Percentiles rank a stretch among this genome's conserved stretches.
These are phyloP conservation scores for Sceliomorpha sp. DNA, from an alignment of 2,888 invertebrate genomes.

Conservation along the genomic window DNA sequence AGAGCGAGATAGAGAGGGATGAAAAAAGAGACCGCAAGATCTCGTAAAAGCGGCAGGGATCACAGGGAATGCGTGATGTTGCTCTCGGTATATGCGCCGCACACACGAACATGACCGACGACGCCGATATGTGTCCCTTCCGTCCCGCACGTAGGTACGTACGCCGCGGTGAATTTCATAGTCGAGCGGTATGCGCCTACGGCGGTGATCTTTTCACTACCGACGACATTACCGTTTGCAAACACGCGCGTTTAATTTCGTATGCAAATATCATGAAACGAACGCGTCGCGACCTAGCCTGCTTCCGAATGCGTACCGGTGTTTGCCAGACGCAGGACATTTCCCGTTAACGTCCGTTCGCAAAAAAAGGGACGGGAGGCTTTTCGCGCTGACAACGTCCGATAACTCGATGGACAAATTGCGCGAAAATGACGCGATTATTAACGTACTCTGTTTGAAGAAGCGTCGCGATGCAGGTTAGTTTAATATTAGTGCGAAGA, in stretches of 20 bases:
- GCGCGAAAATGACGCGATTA: constrained; percentile 16
- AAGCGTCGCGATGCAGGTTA: background rate
- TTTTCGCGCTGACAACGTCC: constrained; percentile 9
- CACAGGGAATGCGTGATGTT: constrained; percentile 76
- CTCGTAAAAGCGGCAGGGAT: constrained; percentile 64
- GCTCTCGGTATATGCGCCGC: constrained; percentile 61
- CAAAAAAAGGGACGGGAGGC: constrained; percentile 41
- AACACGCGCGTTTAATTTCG: constrained; percentile 79
- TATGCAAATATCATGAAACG: constrained; percentile 75
- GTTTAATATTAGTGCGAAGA: no score
- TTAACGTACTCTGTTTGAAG: constrained; percentile 3
- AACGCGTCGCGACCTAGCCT: constrained; percentile 54
- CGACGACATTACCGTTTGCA: constrained; percentile 72
- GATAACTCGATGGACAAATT: constrained; percentile 26
- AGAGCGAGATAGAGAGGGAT: background rate
- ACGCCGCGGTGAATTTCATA: constrained; percentile 74
- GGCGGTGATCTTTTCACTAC: constrained; percentile 72
- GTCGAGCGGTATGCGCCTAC: constrained; percentile 63
- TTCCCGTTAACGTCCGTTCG: constrained; percentile 40
- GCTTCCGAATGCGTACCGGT: constrained; percentile 51
- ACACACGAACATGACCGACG: constrained; percentile 62
- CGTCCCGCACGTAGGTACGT: constrained; percentile 53
- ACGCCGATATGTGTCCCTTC: constrained; percentile 29
- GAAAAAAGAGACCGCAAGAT: constrained; percentile 32
- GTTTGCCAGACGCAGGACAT: constrained; percentile 41